Percentiles rank a stretch among this genome's conserved stretches.
phyloP scores from a whole-genome alignment of 1,140 invertebrate genomes.

The Colletes gigas region DNA sequence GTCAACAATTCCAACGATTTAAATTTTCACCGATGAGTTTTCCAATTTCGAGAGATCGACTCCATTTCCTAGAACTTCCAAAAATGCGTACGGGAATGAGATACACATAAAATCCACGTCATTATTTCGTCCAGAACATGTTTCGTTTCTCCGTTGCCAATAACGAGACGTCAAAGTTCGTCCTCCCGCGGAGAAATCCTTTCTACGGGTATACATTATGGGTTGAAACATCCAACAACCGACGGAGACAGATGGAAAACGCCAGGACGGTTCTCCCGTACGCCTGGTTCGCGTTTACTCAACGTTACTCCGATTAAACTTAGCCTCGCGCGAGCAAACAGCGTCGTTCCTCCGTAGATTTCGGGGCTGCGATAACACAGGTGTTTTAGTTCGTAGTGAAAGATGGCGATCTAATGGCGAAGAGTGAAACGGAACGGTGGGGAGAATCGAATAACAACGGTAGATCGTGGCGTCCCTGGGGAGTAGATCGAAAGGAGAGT shows the following conservation, averaged over 20 bases:
- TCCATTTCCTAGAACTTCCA: no score
- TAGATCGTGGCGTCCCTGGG: not conserved
- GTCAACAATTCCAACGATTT: no score
- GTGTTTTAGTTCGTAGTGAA: not conserved
- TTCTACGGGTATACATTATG: not conserved
- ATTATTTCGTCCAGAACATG: no score
- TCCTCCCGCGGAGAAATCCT: not conserved
- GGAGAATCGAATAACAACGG: no score
- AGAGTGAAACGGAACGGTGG: no score
- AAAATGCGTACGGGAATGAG: no score
- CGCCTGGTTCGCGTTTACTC: not conserved
- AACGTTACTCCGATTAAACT: not conserved
- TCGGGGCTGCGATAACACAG: not conserved
- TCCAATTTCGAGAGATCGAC: no score
- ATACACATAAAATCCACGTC: no score
- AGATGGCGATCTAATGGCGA: no score
- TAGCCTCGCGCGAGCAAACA: not conserved
- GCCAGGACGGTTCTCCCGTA: no score
- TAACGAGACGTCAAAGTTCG: slow-evolving; percentile 6
- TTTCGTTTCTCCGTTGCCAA: no score
- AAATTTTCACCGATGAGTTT: no score
- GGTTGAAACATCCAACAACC: not conserved
- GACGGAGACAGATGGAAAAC: not conserved
- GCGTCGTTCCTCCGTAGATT: not conserved
- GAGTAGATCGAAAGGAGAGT: not conserved